Evolutionary conservation across 1,140 invertebrate species (phyloP), one percentile per base, ranked within the genome.

Genomic region (Drosophila sp.): DNA sequence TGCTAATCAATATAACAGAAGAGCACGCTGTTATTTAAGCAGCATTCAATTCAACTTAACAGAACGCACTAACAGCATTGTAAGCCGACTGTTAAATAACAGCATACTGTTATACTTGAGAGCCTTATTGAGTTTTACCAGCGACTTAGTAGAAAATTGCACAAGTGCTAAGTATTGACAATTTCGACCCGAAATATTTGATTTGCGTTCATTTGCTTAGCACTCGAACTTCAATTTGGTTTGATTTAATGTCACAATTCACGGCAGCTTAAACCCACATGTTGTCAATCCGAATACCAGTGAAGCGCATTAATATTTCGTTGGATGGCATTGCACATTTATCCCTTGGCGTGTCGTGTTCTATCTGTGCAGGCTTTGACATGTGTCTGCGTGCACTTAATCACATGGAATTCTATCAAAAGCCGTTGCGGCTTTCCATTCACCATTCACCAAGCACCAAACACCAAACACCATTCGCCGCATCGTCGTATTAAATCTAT

Each of bases 311-410:
- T 58, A 57, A 48, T 40, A 69, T 71, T 36, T 56, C 9, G 16
- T 57, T 56, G 13, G 53, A 48, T 13, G 34, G 29, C 32, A 56
- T 56, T 25, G 7, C 14, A 18, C 27, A 25, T 14, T n/a, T 21
- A 48, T 48, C 32, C 32, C 29, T 36, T 25, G 3, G 16, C n/a
- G 32, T 27, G 14, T 45, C 5, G 41, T 25, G 29, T 25, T 1
- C 32, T 36, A 40, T 62, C 32, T 41, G 41, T 36, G 45, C 27
- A 46, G 72, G 67, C 48, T 65, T 58, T 81, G 82, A 81, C 81
- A 84, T 78, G 63, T 81, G 82, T 87, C 81, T 80, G 45, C 82
- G 59, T 71, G 66, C 79, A 82, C 75, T 86, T 87, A 78, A 86
- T 87, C 78, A 78, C 69, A 78, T 63, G 62, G 43, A 62, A 62